Conservation (phyloP, 2,888 invertebrate species). For the Agriopis marginaria region DNA sequence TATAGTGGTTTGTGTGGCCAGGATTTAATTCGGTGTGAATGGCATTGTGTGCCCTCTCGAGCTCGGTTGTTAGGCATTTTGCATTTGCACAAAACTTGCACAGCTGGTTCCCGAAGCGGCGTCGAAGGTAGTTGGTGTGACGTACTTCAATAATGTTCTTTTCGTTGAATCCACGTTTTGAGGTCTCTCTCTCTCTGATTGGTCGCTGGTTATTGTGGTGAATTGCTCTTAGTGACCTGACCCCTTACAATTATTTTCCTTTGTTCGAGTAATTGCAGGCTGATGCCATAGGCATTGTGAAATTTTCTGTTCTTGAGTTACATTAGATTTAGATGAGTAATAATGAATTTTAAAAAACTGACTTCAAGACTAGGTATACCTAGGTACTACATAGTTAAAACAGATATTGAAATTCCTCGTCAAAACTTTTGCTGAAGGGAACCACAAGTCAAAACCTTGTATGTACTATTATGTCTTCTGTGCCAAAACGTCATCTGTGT, state of each 20-base stretch:
- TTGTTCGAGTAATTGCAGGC: constrained; percentile 36
- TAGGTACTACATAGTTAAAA: too few relatives aligned
- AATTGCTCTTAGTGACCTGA: constrained; percentile 32
- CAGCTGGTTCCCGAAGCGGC: constrained; percentile 60
- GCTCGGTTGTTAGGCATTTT: constrained; percentile 54
- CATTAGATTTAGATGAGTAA: background rate
- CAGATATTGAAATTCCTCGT: too few relatives aligned
- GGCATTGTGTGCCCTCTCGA: constrained; percentile 58
- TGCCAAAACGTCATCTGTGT: too few relatives aligned
- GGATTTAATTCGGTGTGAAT: constrained; percentile 49
- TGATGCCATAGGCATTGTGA: background rate
- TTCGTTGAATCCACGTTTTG: constrained; percentile 30
- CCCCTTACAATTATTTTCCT: constrained; percentile 39
- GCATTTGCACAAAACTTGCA: constrained; percentile 70
- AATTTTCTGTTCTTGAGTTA: background rate
- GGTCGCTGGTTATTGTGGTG: constrained; percentile 30
- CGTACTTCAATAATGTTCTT: constrained; percentile 33
- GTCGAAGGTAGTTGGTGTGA: constrained; percentile 48
- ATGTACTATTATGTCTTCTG: too few relatives aligned
- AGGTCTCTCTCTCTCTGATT: constrained; percentile 31
- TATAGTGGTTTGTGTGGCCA: constrained; percentile 46
- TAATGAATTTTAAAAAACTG: background rate
- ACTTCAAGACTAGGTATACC: too few relatives aligned
- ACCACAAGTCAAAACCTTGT: too few relatives aligned
- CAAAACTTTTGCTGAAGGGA: too few relatives aligned